phyloP scores from a whole-genome alignment of 2,113 vertebrate species.

The Edolisoma coerulescens region DNA sequence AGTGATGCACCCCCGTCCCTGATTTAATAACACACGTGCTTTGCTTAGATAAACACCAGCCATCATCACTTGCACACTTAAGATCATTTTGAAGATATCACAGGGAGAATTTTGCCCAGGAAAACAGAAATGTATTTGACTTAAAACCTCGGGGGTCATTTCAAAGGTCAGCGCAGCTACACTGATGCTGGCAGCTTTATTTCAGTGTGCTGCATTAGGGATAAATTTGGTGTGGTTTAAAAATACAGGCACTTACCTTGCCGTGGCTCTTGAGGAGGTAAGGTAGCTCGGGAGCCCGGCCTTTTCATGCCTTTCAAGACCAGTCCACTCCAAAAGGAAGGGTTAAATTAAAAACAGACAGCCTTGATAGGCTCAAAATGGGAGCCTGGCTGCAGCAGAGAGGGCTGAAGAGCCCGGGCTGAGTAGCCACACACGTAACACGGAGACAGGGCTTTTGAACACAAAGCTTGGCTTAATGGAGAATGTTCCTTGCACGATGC shows the following conservation, averaged over 20 bases:
- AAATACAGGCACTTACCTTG: constrained; percentile 37
- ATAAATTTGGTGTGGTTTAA: not conserved
- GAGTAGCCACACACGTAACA: not conserved
- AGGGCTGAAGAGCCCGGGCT: constrained; percentile 42
- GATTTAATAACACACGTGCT: not conserved
- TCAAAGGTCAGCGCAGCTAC: not conserved
- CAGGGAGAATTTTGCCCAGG: not conserved
- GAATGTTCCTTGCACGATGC: not conserved
- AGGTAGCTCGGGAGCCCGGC: not conserved
- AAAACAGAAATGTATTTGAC: not conserved
- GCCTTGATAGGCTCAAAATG: constrained; percentile 28
- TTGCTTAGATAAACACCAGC: not conserved
- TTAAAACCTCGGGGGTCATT: not conserved
- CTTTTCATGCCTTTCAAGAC: constrained; percentile 51
- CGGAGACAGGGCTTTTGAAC: constrained; percentile 1
- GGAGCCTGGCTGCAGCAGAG: constrained; percentile 32
- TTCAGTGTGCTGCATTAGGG: not conserved
- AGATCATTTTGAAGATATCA: not conserved
- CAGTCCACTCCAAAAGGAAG: constrained; percentile 51
- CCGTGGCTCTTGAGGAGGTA: not conserved
- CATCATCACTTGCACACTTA: not conserved
- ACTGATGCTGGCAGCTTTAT: not conserved
- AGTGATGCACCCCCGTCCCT: fast-evolving
- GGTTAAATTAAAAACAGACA: constrained; percentile 53
- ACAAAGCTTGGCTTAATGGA: constrained; percentile 46